Base-by-base conservation (phyloP, 2,888 invertebrate species). In the Sarcophaga subvicina region DNA sequence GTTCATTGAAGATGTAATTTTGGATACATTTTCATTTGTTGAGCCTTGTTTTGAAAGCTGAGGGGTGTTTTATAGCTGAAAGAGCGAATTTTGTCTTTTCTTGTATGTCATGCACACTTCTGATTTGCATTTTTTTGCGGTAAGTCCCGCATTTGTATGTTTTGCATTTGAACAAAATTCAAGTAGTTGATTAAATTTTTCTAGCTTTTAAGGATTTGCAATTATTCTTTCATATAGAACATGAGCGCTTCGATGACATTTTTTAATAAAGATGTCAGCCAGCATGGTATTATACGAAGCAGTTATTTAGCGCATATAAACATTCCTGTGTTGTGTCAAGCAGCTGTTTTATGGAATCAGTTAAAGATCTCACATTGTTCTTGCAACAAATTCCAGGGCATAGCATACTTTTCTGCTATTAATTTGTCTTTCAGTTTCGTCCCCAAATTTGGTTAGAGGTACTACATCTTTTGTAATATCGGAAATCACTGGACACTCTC, bases 271-370 rank as follows among this genome's bases (percentile, higher is more conserved):
- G 11, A 37, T n/a, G 59, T 76, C 54, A 11, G 12, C 11, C 20
- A 76, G 20, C 37, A 76, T 59, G 14, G 66, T 20, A 8, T 67
- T 27, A 47, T 54, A 76, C 2, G 66, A 76, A 5, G 66, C 20
- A 4, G 66, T 67, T 27, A 11, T 76, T 27, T 20, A 75, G 25
- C 4, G 22, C 64, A 17, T 73, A 20, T 22, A 73, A 45, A 20
- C 73, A 63, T 73, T 73, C 62, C 20, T 63, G 63, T 49, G 27
- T 27, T 27, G 27, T 27, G 27, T 27, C 64, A 49, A 64, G 75
- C 45, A 75, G 17, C 22, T 47, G 47, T 49, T 63, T 64, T 6
- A 63, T 45, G 14, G 62, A 37, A 20, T 62, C 62, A 27, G 25
- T 49, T 76, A 37, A 66, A n/a, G 67, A 47, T 63, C 59, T 54